Evolutionary conservation across 2,113 vertebrate genomes (phyloP).

Genomic region (Eulacestoma nigropectus): DNA sequence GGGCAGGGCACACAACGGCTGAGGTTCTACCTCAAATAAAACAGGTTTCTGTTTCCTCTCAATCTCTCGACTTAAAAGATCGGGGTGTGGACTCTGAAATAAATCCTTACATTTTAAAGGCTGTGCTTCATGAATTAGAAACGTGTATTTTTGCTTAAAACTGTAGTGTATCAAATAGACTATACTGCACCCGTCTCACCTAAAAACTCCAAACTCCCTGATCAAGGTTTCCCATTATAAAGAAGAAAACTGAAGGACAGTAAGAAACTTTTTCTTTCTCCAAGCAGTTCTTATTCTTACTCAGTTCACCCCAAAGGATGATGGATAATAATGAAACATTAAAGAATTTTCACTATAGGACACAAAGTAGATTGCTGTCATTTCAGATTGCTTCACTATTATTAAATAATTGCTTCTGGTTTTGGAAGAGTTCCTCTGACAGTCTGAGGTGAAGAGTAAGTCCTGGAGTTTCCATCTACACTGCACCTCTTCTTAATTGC

Average conservation of each 20-base stretch:
- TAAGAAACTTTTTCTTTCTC: background rate
- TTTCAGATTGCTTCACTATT: background rate
- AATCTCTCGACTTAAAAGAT: background rate
- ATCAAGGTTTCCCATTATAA: background rate
- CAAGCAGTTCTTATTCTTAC: background rate
- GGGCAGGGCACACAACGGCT: background rate
- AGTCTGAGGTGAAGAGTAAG: background rate
- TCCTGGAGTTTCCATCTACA: background rate
- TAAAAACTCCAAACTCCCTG: background rate
- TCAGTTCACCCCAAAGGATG: background rate
- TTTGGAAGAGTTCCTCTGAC: background rate
- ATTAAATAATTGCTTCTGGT: background rate
- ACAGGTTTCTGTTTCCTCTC: background rate
- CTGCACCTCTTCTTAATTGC: background rate
- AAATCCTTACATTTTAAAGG: background rate
- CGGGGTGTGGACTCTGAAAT: background rate
- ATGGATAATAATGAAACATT: background rate
- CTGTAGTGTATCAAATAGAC: background rate
- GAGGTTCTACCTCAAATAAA: fast-evolving
- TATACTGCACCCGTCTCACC: background rate
- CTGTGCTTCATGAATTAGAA: background rate
- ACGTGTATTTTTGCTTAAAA: background rate
- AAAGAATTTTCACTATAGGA: background rate
- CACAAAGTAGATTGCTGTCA: background rate
- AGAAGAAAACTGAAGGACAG: background rate